Percentiles rank a stretch among this genome's conserved stretches.
Evolutionary conservation across 2,888 invertebrate species (phyloP).

Genomic region (Ormia ochracea): DNA sequence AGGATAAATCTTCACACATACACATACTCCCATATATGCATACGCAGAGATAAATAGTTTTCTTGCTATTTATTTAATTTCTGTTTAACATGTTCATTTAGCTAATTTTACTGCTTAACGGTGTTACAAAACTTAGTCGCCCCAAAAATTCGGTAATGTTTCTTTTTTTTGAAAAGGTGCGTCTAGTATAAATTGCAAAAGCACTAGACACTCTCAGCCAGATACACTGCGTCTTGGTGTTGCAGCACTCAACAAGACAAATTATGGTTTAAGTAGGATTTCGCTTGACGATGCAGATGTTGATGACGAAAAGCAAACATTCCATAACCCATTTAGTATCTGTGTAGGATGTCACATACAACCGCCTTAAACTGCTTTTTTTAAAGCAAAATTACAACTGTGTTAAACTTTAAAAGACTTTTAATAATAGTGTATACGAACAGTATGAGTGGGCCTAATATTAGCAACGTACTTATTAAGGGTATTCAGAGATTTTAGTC

Average conservation of each 20-base stretch:
- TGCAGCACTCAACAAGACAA: slow-evolving; percentile 53
- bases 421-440: slow-evolving; percentile 14
- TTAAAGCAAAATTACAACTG: slow-evolving; percentile 35
- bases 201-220: not conserved
- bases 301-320: slow-evolving; percentile 31
- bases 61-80: not conserved
- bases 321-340: slow-evolving; percentile 5
- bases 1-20: no score
- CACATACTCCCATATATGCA: no score
- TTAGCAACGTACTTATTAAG: slow-evolving; percentile 1
- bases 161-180: slow-evolving; percentile 52
- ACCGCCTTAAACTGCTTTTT: not conserved
- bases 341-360: slow-evolving; percentile 53
- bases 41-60: slow-evolving; percentile 10
- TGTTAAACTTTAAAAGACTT: slow-evolving; percentile 23
- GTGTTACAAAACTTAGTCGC: slow-evolving; percentile 26
- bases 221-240: slow-evolving; percentile 36
- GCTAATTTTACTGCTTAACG: not conserved
- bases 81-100: slow-evolving; percentile 30
- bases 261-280: slow-evolving; percentile 59
- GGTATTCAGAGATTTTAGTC: not conserved
- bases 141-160: slow-evolving; percentile 8
- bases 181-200: slow-evolving; percentile 42
- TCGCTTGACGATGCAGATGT: slow-evolving; percentile 49
- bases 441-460: slow-evolving; percentile 42